Evolutionary conservation across 2,113 vertebrate genomes (phyloP).

Genomic region (Notothenia rossii): DNA sequence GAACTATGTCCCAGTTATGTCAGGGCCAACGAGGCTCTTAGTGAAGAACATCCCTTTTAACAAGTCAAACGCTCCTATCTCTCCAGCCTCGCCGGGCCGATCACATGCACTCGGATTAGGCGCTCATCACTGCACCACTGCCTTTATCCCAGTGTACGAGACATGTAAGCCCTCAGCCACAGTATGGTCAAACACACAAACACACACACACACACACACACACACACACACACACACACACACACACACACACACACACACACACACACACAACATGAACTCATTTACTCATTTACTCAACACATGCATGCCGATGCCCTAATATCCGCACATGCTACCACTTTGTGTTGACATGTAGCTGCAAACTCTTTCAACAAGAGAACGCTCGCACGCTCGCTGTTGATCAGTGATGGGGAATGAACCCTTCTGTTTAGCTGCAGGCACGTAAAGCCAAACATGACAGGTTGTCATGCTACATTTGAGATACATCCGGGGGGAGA

Average conservation of each 20-base stretch:
- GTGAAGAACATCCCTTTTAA: constrained; percentile 81
- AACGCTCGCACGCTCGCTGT: constrained; percentile 45
- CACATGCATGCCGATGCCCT: constrained; percentile 49
- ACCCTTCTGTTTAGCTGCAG: constrained; percentile 80
- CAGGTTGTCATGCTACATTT: constrained; percentile 82
- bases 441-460: constrained; percentile 68
- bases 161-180: constrained; percentile 52
- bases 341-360: constrained; percentile 61
- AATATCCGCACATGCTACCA: constrained; percentile 48
- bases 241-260: constrained; percentile 7
- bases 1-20: constrained; percentile 85
- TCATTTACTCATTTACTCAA: constrained; percentile 54
- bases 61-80: constrained; percentile 77
- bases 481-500: constrained; percentile 61
- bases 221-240: constrained; percentile 7
- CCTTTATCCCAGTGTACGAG: constrained; percentile 58
- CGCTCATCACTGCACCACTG: constrained; percentile 64
- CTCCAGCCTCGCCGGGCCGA: constrained; percentile 60
- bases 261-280: constrained; percentile 19
- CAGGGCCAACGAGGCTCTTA: constrained; percentile 78
- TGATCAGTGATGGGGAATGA: constrained; percentile 78
- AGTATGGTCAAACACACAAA: constrained; percentile 29
- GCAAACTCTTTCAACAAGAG: constrained; percentile 58
- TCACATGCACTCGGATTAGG: constrained; percentile 70
- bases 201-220: background rate